Percentiles rank a stretch among this genome's conserved stretches.
phyloP scores from a whole-genome alignment of 2,113 vertebrate species.

The Struthidea cinerea region DNA sequence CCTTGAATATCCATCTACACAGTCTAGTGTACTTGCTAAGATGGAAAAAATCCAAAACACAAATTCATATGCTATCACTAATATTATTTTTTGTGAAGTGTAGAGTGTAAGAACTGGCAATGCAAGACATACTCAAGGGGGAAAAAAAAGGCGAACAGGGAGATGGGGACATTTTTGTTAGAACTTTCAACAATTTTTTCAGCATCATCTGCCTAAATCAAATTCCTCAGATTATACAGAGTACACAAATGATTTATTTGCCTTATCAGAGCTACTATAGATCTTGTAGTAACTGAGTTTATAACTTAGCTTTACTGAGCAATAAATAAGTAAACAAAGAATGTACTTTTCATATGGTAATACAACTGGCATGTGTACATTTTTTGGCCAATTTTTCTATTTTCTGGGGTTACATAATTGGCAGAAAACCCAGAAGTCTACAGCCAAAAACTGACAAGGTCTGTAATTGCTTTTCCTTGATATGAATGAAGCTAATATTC shows the following conservation, averaged over 20 bases:
- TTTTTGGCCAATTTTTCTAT: neutral
- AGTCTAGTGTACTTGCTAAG: neutral
- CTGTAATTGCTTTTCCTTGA: slow-evolving; percentile 12
- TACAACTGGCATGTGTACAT: neutral
- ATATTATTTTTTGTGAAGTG: neutral
- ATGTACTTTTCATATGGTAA: neutral
- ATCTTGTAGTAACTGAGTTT: neutral
- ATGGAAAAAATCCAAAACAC: neutral
- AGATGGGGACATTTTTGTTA: neutral
- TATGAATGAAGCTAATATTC: slow-evolving; percentile 6
- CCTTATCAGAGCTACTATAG: neutral
- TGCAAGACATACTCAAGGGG: neutral
- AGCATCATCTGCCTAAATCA: neutral
- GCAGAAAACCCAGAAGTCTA: neutral
- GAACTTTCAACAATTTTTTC: neutral
- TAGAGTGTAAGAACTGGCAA: neutral
- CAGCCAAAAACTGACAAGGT: neutral
- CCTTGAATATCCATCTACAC: neutral
- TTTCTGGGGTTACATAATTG: slow-evolving; percentile 26
- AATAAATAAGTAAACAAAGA: neutral
- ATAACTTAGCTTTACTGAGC: neutral
- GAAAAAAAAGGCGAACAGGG: neutral
- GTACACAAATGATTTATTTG: neutral
- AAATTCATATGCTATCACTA: neutral
- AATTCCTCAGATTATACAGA: neutral